Evolutionary conservation across 2,888 invertebrate species (phyloP).

Genomic region (Pristionchus exspectatus): DNA sequence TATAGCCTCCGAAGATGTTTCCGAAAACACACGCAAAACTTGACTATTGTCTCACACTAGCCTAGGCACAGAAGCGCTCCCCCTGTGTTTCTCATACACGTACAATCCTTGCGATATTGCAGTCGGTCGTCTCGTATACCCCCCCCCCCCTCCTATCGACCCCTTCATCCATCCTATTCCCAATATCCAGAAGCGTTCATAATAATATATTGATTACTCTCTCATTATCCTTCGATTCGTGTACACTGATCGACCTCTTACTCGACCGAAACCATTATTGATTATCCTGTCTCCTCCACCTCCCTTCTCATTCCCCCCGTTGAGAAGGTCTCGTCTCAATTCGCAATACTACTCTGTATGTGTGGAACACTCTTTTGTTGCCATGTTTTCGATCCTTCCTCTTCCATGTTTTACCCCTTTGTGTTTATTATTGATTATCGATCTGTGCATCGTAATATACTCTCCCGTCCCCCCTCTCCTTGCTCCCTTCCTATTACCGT

Average conservation of each 20-base stretch:
- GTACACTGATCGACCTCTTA: conserved; percentile 9
- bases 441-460: background rate
- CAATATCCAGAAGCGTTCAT: background rate
- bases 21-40: background rate
- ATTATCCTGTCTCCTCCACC: background rate
- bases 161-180: background rate
- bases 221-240: background rate
- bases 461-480: background rate
- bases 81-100: background rate
- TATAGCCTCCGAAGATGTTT: background rate
- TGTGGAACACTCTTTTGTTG: conserved; percentile 10
- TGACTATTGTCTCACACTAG: conserved; percentile 41
- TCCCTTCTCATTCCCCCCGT: background rate
- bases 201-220: background rate
- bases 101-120: background rate
- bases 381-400: background rate
- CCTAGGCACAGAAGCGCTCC: conserved; percentile 9
- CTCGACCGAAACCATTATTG: background rate
- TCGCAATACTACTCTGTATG: background rate
- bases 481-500: conserved; percentile 25
- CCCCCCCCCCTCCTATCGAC: too few relatives aligned
- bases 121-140: background rate
- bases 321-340: background rate
- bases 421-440: background rate
- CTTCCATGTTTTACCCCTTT: background rate